Evolutionary conservation across 2,113 vertebrate genomes (phyloP).

Genomic region (Ameiurus melas): DNA sequence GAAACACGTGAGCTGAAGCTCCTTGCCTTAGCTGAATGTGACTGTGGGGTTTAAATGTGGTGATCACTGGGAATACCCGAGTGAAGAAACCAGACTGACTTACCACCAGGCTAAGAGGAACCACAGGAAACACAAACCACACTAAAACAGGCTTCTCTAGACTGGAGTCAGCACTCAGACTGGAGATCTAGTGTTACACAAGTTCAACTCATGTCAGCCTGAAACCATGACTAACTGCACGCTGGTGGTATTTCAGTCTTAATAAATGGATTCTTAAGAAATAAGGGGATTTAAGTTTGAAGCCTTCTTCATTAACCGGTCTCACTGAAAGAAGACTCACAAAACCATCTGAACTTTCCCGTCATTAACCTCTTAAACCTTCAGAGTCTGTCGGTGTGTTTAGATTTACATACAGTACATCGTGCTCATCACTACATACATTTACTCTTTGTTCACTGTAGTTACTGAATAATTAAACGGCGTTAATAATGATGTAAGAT

Average conservation of each 20-base stretch:
- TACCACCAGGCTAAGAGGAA: conserved; percentile 17
- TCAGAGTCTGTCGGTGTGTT: not conserved
- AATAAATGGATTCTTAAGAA: not conserved
- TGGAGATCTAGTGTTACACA: not conserved
- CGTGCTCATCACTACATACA: not conserved
- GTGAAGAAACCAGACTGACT: not conserved
- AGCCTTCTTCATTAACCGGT: not conserved
- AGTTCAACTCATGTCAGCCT: not conserved
- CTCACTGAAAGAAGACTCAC: not conserved
- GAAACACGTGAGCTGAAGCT: not conserved
- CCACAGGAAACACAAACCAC: not conserved
- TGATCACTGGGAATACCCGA: conserved; percentile 4
- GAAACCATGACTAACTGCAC: conserved; percentile 16
- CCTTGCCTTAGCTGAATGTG: not conserved
- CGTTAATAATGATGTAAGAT: not conserved
- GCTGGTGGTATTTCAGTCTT: not conserved
- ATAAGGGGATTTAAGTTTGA: not conserved
- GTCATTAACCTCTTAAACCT: not conserved
- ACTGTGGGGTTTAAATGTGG: not conserved
- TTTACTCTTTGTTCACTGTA: not conserved
- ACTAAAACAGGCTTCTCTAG: not conserved
- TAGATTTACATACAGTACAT: not conserved
- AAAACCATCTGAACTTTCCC: not conserved
- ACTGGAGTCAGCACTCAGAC: not conserved
- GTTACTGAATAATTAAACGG: not conserved